phyloP scores from a whole-genome alignment of 2,113 vertebrate genomes.

The Oreochromis spilurus region DNA sequence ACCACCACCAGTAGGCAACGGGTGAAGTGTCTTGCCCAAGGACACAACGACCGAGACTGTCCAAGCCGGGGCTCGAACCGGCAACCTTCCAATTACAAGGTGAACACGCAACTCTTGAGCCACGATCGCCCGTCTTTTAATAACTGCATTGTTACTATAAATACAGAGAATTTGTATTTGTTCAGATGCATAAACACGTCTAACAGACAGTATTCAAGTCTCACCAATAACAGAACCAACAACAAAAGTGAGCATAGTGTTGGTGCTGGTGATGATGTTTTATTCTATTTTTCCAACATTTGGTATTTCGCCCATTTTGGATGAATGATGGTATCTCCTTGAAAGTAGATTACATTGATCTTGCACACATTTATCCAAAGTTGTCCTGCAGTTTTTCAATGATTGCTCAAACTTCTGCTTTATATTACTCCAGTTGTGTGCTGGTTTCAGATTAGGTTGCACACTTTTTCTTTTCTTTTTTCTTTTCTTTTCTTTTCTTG shows the following conservation, averaged over 20 bases:
- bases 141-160: background rate
- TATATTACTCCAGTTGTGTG: background rate
- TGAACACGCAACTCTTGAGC: too few relatives aligned
- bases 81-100: too few relatives aligned
- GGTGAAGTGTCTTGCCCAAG: too few relatives aligned
- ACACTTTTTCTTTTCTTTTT: background rate
- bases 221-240: background rate
- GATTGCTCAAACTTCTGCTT: background rate
- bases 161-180: background rate
- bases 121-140: background rate
- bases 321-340: rapidly evolving
- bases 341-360: background rate
- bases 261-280: background rate
- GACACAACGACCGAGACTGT: too few relatives aligned
- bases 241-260: background rate
- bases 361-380: background rate
- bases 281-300: background rate
- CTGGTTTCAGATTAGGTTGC: background rate
- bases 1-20: too few relatives aligned
- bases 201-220: background rate
- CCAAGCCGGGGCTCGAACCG: too few relatives aligned
- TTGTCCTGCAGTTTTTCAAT: background rate
- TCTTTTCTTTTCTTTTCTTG: background rate
- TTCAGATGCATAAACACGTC: background rate
- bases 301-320: background rate